Percentiles rank a stretch among this genome's conserved stretches.
phyloP scores from a whole-genome alignment of 2,888 invertebrate genomes.

The Ennomos fuscantarius region DNA sequence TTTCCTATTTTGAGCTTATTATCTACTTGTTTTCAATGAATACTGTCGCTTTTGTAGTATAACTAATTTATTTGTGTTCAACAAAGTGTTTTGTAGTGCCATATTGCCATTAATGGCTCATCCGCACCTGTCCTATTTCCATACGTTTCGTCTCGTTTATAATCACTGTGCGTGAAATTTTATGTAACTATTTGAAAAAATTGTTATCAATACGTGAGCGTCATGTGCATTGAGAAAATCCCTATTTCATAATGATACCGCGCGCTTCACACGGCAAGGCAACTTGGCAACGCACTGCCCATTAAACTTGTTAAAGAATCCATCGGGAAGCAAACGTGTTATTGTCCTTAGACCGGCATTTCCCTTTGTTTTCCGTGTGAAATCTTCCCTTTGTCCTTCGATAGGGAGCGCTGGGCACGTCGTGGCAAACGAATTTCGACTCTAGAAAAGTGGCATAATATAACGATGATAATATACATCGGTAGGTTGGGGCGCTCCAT shows the following conservation, averaged over 20 bases:
- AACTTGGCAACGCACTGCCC: constrained; percentile 73
- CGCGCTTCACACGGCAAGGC: constrained; percentile 62
- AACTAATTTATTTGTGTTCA: constrained; percentile 39
- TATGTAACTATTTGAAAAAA: constrained; percentile 50
- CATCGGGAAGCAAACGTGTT: constrained; percentile 63
- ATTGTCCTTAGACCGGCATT: constrained; percentile 70
- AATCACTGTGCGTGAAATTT: constrained; percentile 33
- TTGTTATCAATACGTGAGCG: constrained; percentile 54
- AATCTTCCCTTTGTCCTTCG: constrained; percentile 82
- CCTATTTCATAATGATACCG: constrained; percentile 71
- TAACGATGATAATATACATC: constrained; percentile 72
- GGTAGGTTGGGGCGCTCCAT: constrained; percentile 68
- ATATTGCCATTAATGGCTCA: constrained; percentile 52
- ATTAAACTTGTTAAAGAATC: constrained; percentile 60
- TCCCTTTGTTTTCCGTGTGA: constrained; percentile 81
- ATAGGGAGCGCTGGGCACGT: constrained; percentile 75
- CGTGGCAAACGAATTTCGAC: constrained; percentile 79
- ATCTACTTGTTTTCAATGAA: constrained; percentile 55
- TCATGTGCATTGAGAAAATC: constrained; percentile 60
- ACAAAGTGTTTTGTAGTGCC: constrained; percentile 45
- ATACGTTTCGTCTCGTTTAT: constrained; percentile 50
- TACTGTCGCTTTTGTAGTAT: constrained; percentile 56
- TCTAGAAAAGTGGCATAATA: constrained; percentile 82
- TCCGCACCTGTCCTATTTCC: constrained; percentile 55
- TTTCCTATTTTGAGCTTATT: constrained; percentile 70